Base-by-base conservation (phyloP, 2,113 vertebrate genomes). In the Campylomormyrus numenius region DNA sequence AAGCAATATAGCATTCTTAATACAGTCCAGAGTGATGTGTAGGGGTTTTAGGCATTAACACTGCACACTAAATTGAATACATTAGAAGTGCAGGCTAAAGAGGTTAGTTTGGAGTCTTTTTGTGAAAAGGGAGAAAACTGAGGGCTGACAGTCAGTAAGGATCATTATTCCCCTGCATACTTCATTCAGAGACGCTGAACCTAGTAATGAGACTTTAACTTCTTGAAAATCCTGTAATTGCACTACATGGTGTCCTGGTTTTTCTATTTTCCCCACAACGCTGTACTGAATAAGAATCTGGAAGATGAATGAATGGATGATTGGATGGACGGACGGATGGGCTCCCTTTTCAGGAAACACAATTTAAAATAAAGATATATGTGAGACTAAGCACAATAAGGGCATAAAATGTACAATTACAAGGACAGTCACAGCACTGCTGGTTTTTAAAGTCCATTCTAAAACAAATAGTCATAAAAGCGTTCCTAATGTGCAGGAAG, bases 391-490 rank as follows among this genome's bases (percentile, higher is more conserved):
- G 62, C 62, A 11, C 10, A 70, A 70, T 31, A 70, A 70, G n/a
- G 62, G 62, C 27, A 31, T 70, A 70, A 70, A 80, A 80, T 80
- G 74, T 19, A 80, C 27, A 77, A 77, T 77, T 77, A 35, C 74
- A 80, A 80, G 74, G 35, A 80, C 74, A 42, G 31, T 42, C 5
- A 77, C 35, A 80, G 31, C 27, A 39, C 70, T 17, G 70, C 66
- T 77, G 31, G 11, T 77, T 77, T 39, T 77, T 77, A 77, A 77
- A 39, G 70, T 42, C 35, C 86, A 89, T 89, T 49, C 50, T 52
- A 35, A 93, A 92, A 45, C 88, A 92, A 80, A 91, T 70, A 48
- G 66, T 90, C 85, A 90, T 85, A 31, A n/a, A 88, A 90, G 74
- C 83, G 90, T 89, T 93, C 89, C 48, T 84, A 53, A 90, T 89